Base-by-base conservation (phyloP, 2,113 vertebrate species). In the Lates calcarifer region DNA sequence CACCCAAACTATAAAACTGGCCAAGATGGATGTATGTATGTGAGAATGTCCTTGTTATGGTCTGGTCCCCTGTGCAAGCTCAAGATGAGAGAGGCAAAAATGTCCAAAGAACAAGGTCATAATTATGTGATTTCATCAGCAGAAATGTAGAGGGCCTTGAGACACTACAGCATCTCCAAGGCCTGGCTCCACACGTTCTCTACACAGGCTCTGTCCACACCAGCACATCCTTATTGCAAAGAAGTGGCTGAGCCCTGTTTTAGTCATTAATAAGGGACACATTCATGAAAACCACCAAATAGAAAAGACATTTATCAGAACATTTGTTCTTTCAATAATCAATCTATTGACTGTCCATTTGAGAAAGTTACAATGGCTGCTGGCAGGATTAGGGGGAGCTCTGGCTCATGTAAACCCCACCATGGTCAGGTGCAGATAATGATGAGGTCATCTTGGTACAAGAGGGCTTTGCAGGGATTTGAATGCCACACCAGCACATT, bases 361-460 rank as follows among this genome's bases (percentile, higher is more conserved):
- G 11, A n/a, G 8, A 18, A 53, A 17, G 29, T 24, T 53, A 26
- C 14, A 49, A 17, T 31, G 29, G 51, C 22, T 53, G 22, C 45
- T 37, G 47, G 33, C 22, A 53, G 31, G n/a, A 9, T 14, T n/a
- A 24, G 49, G 15, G 29, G 65, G 49, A 24, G 29, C 31, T 37
- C 22, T 33, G 37, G 33, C 26, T 69, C 14, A 37, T 24, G 20
- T 24, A 24, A 13, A 24, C n/a, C 11, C 49, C 12, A 24, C 12
- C 47, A 68, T 67, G 47, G 2, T 51, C 29, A 55, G n/a, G 49
- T 69, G n/a, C 14, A 55, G n/a, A 35, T 68, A 24, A 35, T 53
- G 18, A 66, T 66, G 41, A 66, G 18, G 43, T 67, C 28, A 31
- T 49, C 10, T 35, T 24, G 6, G 22, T 9, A 9, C 12, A 24